Conservation (phyloP, 2,888 invertebrate genomes). For the Amblyjoppa proteus region DNA sequence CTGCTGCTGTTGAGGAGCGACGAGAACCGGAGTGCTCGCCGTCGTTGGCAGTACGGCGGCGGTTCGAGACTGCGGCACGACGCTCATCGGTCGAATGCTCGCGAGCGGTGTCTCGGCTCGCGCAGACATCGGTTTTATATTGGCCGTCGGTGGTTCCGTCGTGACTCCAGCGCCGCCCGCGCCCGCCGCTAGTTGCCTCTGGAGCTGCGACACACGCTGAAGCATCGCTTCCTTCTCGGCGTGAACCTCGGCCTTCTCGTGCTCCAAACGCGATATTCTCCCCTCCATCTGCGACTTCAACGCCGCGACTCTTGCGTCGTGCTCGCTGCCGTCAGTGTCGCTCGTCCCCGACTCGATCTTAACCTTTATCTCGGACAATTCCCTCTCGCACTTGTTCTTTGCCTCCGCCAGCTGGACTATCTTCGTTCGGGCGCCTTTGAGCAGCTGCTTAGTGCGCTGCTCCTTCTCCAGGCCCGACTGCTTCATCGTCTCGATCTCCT, state of each 20-base stretch:
- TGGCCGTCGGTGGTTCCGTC: slow-evolving; percentile 92
- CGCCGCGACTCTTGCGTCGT: slow-evolving; percentile 86
- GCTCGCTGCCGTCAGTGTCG: slow-evolving; percentile 81
- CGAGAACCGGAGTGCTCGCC: slow-evolving; percentile 85
- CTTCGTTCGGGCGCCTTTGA: slow-evolving; percentile 91
- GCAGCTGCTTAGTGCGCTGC: slow-evolving; percentile 88
- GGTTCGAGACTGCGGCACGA: slow-evolving; percentile 89
- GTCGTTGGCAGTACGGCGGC: slow-evolving; percentile 93
- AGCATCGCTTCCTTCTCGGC: slow-evolving; percentile 90
- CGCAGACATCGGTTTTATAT: slow-evolving; percentile 97
- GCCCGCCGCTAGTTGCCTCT: slow-evolving; percentile 90
- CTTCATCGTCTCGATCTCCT: slow-evolving; percentile 88
- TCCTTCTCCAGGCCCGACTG: slow-evolving; percentile 88
- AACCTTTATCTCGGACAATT: slow-evolving; percentile 79
- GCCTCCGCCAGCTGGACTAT: slow-evolving; percentile 91
- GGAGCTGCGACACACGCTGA: slow-evolving; percentile 90
- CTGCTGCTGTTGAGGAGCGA: slow-evolving; percentile 81
- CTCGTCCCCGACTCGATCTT: slow-evolving; percentile 77
- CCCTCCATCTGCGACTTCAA: slow-evolving; percentile 91
- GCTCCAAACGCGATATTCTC: slow-evolving; percentile 89
- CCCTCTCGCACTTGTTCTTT: slow-evolving; percentile 86
- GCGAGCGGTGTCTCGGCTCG: slow-evolving; percentile 94
- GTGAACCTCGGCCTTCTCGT: slow-evolving; percentile 89
- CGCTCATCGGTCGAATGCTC: slow-evolving; percentile 95
- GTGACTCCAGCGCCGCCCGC: slow-evolving; percentile 87